These are phyloP conservation scores for Hesperia comma DNA, from an alignment of 2,888 invertebrate species.

Conservation along the genomic window DNA sequence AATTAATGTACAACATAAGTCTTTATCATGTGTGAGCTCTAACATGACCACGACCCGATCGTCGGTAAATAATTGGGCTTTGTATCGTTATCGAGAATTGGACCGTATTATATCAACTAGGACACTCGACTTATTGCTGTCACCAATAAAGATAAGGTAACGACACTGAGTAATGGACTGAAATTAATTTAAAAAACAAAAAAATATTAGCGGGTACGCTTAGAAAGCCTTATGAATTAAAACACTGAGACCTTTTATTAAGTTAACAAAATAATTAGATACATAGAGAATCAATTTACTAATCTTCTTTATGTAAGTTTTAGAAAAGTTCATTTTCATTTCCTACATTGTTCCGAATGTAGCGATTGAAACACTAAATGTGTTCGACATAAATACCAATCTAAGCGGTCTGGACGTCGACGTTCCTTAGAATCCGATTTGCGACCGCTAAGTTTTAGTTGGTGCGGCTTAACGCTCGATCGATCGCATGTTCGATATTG, in stretches of 20 bases:
- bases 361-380: constrained; percentile 16
- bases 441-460: constrained; percentile 35
- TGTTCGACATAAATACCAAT: constrained; percentile 20
- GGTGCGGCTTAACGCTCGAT: constrained; percentile 20
- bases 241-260: too few relatives aligned
- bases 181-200: constrained; percentile 9
- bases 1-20: neutral
- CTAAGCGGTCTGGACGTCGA: constrained; percentile 14
- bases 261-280: too few relatives aligned
- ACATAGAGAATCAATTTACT: neutral
- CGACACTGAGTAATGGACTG: neutral
- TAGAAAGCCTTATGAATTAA: too few relatives aligned
- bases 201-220: neutral
- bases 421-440: constrained; percentile 18
- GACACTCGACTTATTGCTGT: constrained; percentile 18
- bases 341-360: neutral
- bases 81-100: constrained; percentile 10
- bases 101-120: constrained; percentile 21
- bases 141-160: constrained; percentile 22
- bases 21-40: neutral
- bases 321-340: neutral
- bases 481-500: constrained; percentile 3
- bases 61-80: constrained; percentile 20
- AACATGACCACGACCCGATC: neutral
- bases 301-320: neutral